Evolutionary conservation across 2,113 vertebrate species (phyloP), one percentile per base, ranked within the genome.

Genomic region (Eupsittula cactorum): DNA sequence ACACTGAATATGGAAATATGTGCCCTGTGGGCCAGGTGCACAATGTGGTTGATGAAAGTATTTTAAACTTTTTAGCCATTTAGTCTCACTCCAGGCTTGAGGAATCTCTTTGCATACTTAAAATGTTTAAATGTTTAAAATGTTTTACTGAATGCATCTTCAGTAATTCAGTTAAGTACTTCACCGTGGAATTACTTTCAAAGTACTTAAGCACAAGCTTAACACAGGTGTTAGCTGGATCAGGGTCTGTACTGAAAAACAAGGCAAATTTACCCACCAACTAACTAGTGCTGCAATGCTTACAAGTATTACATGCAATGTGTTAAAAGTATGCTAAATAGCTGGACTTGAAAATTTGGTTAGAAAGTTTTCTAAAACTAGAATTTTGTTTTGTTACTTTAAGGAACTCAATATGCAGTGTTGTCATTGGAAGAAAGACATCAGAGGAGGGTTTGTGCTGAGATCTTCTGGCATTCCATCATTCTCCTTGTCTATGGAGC

Each of bases 1-100:
- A 94, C 42, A 50, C 86, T 74, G 19, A 94, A 93, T 90, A 65
- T 37, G 62, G 75, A 82, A 96, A 94, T 92, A 96, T 73, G 63
- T 75, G 57, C 59, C 62, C 64, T 33, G 46, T 39, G 81, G 63
- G 91, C 80, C 57, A 84, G 68, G 81, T 76, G 77, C 73, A 64
- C 86, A 90, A 76, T 50, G 60, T 28, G 5, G 44, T 86, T 53
- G 71, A 79, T 94, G 62, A 82, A 68, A 81, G 33, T 77, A 74
- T 53, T 85, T 42, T 68, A 93, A 81, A 92, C 63, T 79, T 91
- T 57, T 92, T 53, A 93, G 57, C 64, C 50, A 28, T 86, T 86
- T 67, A 95, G 52, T 74, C 16, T 88, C 33, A 68, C 57, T 86
- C 74, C 60, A 71, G 60, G 80, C 90, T 92, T 95, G 60, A 92